A percentile compares a stretch with the other conserved stretches of the same genome.
These are phyloP conservation scores for Thunnus albacares DNA, from an alignment of 2,797 vertebrate genomes.

Conservation along the genomic window DNA sequence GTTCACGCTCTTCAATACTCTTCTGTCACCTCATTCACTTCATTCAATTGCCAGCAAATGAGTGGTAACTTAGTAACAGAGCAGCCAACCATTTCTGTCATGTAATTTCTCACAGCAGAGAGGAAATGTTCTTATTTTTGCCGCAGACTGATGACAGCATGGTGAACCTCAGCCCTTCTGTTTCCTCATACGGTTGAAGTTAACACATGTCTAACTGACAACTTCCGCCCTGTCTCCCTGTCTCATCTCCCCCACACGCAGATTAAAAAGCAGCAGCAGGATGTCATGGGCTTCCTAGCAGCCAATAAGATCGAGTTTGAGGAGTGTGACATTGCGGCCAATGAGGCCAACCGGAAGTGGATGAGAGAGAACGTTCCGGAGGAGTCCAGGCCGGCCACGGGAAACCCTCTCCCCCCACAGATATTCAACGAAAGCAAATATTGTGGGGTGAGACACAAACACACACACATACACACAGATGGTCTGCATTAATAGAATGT, in stretches of 20 bases:
- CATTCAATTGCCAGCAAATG: slow-evolving; percentile 17
- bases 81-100: neutral
- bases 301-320: slow-evolving; percentile 96
- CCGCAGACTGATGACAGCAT: slow-evolving; percentile 31
- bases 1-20: slow-evolving; percentile 11
- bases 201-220: slow-evolving; percentile 50
- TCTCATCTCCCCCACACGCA: slow-evolving; percentile 62
- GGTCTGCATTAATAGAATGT: neutral
- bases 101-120: slow-evolving; percentile 30
- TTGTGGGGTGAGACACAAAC: slow-evolving; percentile 90
- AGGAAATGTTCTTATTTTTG: slow-evolving; percentile 33
- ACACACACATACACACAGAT: slow-evolving; percentile 22
- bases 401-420: slow-evolving; percentile 95
- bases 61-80: slow-evolving; percentile 63
- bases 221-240: slow-evolving; percentile 52
- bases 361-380: slow-evolving; percentile 97
- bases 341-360: slow-evolving; percentile 95
- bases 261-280: slow-evolving; percentile 99
- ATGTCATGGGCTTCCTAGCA: slow-evolving; percentile 93
- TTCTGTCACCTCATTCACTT: slow-evolving; percentile 30
- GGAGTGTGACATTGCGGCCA: slow-evolving; percentile 96
- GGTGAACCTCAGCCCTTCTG: slow-evolving; percentile 20
- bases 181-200: slow-evolving; percentile 47
- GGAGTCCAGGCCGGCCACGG: slow-evolving; percentile 88
- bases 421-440: slow-evolving; percentile 95